Base-by-base conservation (phyloP, 2,888 invertebrate genomes). In the Erebia aethiops region DNA sequence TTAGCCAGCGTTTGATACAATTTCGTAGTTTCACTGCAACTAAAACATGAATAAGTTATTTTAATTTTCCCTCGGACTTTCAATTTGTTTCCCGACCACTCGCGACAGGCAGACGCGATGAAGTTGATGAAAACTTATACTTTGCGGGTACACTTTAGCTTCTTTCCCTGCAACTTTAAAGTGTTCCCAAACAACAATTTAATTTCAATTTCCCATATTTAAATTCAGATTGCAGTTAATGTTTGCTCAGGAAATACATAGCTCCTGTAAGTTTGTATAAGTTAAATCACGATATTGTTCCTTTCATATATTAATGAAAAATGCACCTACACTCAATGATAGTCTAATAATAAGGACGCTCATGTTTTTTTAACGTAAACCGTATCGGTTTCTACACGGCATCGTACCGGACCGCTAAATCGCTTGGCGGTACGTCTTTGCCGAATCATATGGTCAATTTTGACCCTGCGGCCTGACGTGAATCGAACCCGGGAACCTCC, bases 1-100 rank as follows among this genome's bases (percentile, higher is more conserved):
- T 66, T 57, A 58, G 43, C 58, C 43, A 58, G 43, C 58, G 43
- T 51, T 58, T 52, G 63, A 67, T 71, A 67, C 69, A 74, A 74
- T 69, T 71, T 69, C 14, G 18, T 41, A 73, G 69, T 71, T 71
- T 69, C 69, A 52, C 67, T 57, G 63, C 73, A 69, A 68, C 67
- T 74, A 71, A 69, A 71, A 67, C 69, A 69, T 69, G 71, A 74
- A 71, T 63, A 71, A 74, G 71, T 74, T 74, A 71, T 71, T 71
- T 67, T 71, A 74, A 71, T 62, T 73, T 73, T 57, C 57, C 54
- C 63, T 65, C 58, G 66, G 61, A 58, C 69, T 66, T 63, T 69
- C 71, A 73, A 71, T 89, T 89, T 89, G 87, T 91, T 89, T 88
- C 86, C 83, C 82, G 83, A 85, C 87, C 84, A 86, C 87, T 89